phyloP scores from a whole-genome alignment of 2,113 vertebrate species.

The Pygoscelis adeliae region DNA sequence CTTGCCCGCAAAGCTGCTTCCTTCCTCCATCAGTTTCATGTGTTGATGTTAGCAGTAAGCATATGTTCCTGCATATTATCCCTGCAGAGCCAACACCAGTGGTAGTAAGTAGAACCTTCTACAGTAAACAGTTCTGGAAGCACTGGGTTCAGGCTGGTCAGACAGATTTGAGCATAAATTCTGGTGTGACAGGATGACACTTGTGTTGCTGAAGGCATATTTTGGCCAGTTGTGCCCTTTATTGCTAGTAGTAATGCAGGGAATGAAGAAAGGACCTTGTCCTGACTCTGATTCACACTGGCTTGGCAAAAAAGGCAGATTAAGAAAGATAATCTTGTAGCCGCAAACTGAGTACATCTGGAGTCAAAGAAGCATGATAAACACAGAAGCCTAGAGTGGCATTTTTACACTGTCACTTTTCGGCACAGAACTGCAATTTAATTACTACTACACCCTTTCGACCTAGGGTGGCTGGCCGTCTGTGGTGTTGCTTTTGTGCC shows the following conservation, averaged over 20 bases:
- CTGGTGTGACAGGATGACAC: background rate
- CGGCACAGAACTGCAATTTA: background rate
- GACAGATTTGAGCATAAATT: background rate
- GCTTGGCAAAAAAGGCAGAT: background rate
- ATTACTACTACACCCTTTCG: background rate
- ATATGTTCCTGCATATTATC: background rate
- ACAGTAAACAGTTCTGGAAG: background rate
- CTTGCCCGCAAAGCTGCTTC: background rate
- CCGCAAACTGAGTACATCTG: background rate
- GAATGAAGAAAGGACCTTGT: background rate
- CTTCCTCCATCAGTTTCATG: background rate
- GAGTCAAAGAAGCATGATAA: background rate
- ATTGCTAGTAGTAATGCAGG: background rate
- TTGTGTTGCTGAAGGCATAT: background rate
- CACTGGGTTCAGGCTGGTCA: accelerated
- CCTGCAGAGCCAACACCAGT: background rate
- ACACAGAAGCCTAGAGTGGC: background rate
- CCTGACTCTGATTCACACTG: background rate
- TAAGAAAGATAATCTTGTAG: background rate
- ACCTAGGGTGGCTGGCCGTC: background rate
- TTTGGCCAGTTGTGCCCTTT: background rate
- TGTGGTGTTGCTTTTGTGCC: background rate
- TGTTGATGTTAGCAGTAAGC: background rate
- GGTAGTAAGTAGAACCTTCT: background rate
- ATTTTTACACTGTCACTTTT: background rate